A percentile compares a stretch with the other conserved stretches of the same genome.
Conservation (phyloP, 2,888 invertebrate genomes). For the Notodonta ziczac region DNA sequence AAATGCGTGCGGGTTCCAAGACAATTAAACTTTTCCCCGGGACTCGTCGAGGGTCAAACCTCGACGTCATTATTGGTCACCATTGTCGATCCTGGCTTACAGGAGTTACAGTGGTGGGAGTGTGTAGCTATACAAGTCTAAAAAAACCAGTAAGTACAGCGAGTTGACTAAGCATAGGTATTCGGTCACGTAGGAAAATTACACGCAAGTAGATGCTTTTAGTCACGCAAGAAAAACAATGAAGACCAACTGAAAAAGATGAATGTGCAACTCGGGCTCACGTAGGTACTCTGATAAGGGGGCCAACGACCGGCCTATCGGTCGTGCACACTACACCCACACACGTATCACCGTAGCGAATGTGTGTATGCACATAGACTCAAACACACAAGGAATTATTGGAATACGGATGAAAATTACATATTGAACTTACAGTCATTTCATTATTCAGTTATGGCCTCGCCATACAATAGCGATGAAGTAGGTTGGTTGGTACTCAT, state of each 20-base stretch:
- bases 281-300: slow-evolving; percentile 52
- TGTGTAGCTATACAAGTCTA: too few relatives aligned
- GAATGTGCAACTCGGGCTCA: slow-evolving; percentile 40
- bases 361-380: slow-evolving; percentile 26
- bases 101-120: too few relatives aligned
- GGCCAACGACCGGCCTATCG: slow-evolving; percentile 72
- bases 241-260: slow-evolving; percentile 22
- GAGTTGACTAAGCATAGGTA: slow-evolving; percentile 7
- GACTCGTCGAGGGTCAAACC: too few relatives aligned
- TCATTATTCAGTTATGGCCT: not conserved
- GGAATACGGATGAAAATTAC: slow-evolving; percentile 41
- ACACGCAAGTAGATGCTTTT: not conserved
- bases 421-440: slow-evolving; percentile 14
- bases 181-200: slow-evolving; percentile 16
- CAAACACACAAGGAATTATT: slow-evolving; percentile 27
- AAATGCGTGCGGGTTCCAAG: too few relatives aligned
- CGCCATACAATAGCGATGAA: too few relatives aligned
- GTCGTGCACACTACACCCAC: slow-evolving; percentile 52
- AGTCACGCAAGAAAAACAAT: slow-evolving; percentile 9
- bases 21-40: too few relatives aligned
- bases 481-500: too few relatives aligned
- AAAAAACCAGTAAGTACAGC: too few relatives aligned
- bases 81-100: too few relatives aligned
- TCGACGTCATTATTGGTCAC: too few relatives aligned
- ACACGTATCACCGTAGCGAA: slow-evolving; percentile 20